Conservation (phyloP, 2,113 vertebrate genomes). For the Colaptes auratus region DNA sequence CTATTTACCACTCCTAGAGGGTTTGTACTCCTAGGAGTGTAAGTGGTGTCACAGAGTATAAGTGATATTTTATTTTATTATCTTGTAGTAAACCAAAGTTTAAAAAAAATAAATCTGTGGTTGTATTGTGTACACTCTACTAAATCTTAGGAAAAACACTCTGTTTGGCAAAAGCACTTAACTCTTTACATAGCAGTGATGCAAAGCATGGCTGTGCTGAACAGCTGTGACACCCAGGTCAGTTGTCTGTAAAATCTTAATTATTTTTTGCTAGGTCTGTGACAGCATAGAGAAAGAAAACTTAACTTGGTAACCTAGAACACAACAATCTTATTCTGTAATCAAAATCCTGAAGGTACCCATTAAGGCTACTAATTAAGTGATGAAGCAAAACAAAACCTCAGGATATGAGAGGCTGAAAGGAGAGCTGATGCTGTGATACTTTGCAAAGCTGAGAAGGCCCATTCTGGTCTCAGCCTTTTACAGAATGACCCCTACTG, state of each 20-base stretch:
- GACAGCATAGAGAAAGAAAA: background rate
- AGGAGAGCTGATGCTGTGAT: background rate
- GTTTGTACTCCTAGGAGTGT: background rate
- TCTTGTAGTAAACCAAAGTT: too few species aligned
- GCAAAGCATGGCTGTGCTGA: background rate
- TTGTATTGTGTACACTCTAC: background rate
- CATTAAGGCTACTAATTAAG: background rate
- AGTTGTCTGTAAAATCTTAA: background rate
- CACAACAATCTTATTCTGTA: background rate
- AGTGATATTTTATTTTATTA: background rate
- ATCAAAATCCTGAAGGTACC: background rate
- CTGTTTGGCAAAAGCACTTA: background rate
- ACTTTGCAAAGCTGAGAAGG: background rate
- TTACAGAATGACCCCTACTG: background rate
- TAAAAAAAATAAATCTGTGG: too few species aligned
- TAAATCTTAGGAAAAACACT: background rate
- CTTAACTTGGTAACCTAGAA: background rate
- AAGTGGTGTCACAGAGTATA: background rate
- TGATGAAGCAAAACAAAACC: background rate
- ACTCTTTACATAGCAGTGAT: background rate
- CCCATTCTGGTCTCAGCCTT: background rate
- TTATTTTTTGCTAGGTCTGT: background rate
- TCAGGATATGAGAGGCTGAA: background rate
- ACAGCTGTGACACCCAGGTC: background rate
- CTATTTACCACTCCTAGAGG: background rate